Evolutionary conservation across 2,797 vertebrate genomes (phyloP).

Genomic region (Pachyuromys duprasi): DNA sequence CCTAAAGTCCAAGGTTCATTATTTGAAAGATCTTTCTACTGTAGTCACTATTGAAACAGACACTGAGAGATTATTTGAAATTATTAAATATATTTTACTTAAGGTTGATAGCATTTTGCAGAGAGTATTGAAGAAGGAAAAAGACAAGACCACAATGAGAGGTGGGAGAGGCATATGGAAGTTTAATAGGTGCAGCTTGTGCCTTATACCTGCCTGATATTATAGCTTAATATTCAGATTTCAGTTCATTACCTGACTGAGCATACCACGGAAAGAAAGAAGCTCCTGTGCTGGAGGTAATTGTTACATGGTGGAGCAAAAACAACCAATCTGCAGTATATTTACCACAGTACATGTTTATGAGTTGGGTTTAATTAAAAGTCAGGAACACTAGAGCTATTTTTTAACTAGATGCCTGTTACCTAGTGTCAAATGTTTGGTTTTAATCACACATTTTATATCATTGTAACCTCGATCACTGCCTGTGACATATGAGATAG

Average conservation of each 20-base stretch:
- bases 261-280: slow-evolving; percentile 87
- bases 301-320: slow-evolving; percentile 88
- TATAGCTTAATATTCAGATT: slow-evolving; percentile 84
- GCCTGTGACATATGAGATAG: slow-evolving; percentile 89
- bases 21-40: slow-evolving; percentile 72
- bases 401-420: slow-evolving; percentile 90
- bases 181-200: slow-evolving; percentile 38
- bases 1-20: slow-evolving; percentile 59
- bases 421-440: slow-evolving; percentile 89
- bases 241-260: slow-evolving; percentile 84
- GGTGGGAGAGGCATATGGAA: slow-evolving; percentile 22
- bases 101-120: slow-evolving; percentile 79
- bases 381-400: slow-evolving; percentile 86
- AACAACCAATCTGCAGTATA: slow-evolving; percentile 88
- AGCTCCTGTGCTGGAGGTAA: slow-evolving; percentile 87
- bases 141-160: slow-evolving; percentile 32
- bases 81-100: slow-evolving; percentile 84
- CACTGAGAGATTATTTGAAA: slow-evolving; percentile 79
- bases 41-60: slow-evolving; percentile 71
- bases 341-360: slow-evolving; percentile 89
- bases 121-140: background rate
- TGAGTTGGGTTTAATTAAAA: slow-evolving; percentile 91
- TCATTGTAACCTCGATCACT: slow-evolving; percentile 90
- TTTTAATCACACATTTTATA: slow-evolving; percentile 92
- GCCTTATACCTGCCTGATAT: slow-evolving; percentile 71